Base-by-base conservation (phyloP, 2,113 vertebrate genomes). In the Pluvialis apricaria region DNA sequence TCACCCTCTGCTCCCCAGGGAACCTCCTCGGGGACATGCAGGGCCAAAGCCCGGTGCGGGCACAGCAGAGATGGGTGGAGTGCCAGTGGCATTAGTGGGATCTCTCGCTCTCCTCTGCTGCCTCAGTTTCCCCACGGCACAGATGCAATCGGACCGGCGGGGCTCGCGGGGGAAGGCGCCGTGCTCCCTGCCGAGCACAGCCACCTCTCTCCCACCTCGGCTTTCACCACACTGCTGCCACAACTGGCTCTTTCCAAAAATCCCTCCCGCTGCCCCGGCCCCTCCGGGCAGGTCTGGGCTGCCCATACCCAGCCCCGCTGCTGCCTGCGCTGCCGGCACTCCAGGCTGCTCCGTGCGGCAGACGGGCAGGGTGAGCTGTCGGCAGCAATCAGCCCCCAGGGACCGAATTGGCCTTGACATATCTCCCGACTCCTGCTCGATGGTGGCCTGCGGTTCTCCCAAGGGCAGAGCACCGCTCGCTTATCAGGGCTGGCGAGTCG, bases 131-230 rank as follows among this genome's bases (percentile, higher is more conserved):
- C 80, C 83, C 13, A 0, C 0, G 4, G 21, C 42, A 25, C 28
- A 42, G 45, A 12, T 13, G 28, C 15, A 24, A 7, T 5, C 1
- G 2, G 45, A 15, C 25, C 0, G 1, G 14, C 64, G 10, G 7
- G 54, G 68, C 69, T 77, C 1, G 0, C 0, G 1, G 60, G 25
- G 25, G 15, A 45, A 25, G 62, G 5, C 2, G 0, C 34, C 0
- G 1, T 13, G 57, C 44, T 77, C 29, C 34, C 21, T 19, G 29
- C 40, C 4, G 2, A 79, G 68, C 54, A 3, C 16, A n/a, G 40
- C 22, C 32, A 1, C 45, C 20, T 58, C 42, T 66, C 47, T 54
- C 34, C 65, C 25, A 2, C 11, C 32, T 47, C 3, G 4, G 8
- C 57, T 72, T 34, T 13, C 68, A 55, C 82, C 65, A 54, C 0